Percentiles rank a stretch among this genome's conserved stretches.
These are phyloP conservation scores for Chanos chanos DNA, from an alignment of 2,797 vertebrate genomes.

Conservation along the genomic window DNA sequence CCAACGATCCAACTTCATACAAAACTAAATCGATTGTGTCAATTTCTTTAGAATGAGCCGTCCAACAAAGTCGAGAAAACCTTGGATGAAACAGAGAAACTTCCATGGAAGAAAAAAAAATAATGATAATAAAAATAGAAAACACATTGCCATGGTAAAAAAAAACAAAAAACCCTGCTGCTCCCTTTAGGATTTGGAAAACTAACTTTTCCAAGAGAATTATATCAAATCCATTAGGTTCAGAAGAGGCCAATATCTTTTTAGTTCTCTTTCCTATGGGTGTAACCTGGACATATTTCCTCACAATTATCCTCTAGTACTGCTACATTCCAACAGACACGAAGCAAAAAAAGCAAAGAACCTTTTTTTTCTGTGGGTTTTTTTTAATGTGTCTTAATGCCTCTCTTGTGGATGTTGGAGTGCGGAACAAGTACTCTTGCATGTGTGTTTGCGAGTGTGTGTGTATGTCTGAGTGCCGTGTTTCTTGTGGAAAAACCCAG, in stretches of 20 bases:
- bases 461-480: not conserved
- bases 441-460: conserved; percentile 1
- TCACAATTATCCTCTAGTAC: conserved; percentile 25
- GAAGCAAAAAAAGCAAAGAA: conserved; percentile 31
- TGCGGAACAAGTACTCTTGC: conserved; percentile 2
- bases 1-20: no score
- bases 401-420: conserved; percentile 31
- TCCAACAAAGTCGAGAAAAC: no score
- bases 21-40: no score
- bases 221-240: conserved; percentile 31
- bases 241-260: conserved; percentile 29
- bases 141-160: no score
- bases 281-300: conserved; percentile 40
- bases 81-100: no score
- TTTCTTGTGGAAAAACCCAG: conserved; percentile 7
- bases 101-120: no score
- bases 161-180: no score
- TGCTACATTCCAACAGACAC: conserved; percentile 16
- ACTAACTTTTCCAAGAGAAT: conserved; percentile 27
- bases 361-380: not conserved
- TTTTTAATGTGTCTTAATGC: conserved; percentile 21
- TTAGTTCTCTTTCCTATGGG: conserved; percentile 21
- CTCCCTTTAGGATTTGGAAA: no score
- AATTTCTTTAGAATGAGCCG: no score
- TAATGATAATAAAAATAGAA: no score